These are phyloP conservation scores for Calonectris borealis DNA, from an alignment of 2,113 vertebrate species.

Conservation along the genomic window DNA sequence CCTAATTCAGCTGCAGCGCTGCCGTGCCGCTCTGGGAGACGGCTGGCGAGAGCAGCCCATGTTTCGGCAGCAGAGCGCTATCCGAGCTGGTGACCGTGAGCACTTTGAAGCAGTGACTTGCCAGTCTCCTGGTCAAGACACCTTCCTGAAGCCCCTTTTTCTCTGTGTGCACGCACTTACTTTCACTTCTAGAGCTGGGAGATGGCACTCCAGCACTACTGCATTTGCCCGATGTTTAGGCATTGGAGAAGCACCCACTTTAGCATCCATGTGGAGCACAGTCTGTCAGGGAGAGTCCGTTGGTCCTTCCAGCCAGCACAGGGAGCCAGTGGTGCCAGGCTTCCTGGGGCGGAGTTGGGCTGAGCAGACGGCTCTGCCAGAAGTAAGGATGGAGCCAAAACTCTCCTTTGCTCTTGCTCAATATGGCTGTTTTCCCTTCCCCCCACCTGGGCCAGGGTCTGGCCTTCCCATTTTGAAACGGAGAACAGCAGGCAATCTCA, in stretches of 20 bases:
- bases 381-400: not conserved
- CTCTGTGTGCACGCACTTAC: not conserved
- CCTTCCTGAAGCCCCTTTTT: not conserved
- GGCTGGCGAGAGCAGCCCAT: rapidly evolving
- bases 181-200: not conserved
- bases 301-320: not conserved
- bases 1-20: rapidly evolving
- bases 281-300: not conserved
- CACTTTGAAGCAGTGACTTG: not conserved
- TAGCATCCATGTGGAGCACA: not conserved
- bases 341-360: rapidly evolving
- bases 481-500: not conserved
- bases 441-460: not conserved
- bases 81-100: not conserved
- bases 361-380: not conserved
- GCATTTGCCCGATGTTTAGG: not conserved
- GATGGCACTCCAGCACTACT: rapidly evolving
- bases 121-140: not conserved
- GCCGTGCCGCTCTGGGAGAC: rapidly evolving
- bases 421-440: not conserved
- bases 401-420: not conserved
- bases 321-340: not conserved
- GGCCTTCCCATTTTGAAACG: rapidly evolving
- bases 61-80: not conserved
- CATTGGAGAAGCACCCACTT: not conserved